A percentile compares a stretch with the other conserved stretches of the same genome.
phyloP scores from a whole-genome alignment of 2,797 vertebrate genomes.

The Melanotaenia maccullochi region DNA sequence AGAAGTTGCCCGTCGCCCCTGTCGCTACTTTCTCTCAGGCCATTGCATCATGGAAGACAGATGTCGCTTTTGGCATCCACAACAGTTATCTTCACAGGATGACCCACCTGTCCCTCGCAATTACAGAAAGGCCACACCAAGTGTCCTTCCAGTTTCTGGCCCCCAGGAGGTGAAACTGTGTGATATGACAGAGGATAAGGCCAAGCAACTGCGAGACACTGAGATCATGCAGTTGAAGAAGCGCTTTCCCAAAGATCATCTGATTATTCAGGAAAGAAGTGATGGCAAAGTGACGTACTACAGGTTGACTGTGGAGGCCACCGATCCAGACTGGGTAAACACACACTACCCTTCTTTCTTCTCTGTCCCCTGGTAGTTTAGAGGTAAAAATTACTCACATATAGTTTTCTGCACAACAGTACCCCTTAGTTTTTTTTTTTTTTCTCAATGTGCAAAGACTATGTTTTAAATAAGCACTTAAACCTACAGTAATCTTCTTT shows the following conservation, averaged over 20 bases:
- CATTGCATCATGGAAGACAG: slow-evolving; percentile 84
- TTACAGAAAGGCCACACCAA: slow-evolving; percentile 22
- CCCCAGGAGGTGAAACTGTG: slow-evolving; percentile 76
- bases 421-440: neutral
- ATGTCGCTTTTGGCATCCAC: slow-evolving; percentile 86
- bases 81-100: slow-evolving; percentile 50
- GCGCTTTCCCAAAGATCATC: slow-evolving; percentile 84
- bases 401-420: neutral
- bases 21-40: slow-evolving; percentile 86
- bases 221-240: slow-evolving; percentile 84
- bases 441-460: slow-evolving; percentile 8
- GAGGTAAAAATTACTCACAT: neutral
- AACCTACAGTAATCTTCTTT: neutral
- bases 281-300: slow-evolving; percentile 85
- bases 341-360: neutral
- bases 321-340: slow-evolving; percentile 88
- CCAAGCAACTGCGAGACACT: slow-evolving; percentile 78
- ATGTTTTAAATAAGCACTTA: slow-evolving; percentile 2
- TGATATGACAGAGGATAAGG: slow-evolving; percentile 79
- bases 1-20: slow-evolving; percentile 60
- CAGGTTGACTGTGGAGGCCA: slow-evolving; percentile 78
- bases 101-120: slow-evolving; percentile 18
- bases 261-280: slow-evolving; percentile 85
- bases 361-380: neutral
- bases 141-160: slow-evolving; percentile 18